Evolutionary conservation across 2,888 invertebrate genomes (phyloP).

Genomic region (Ormyrus nitidulus): DNA sequence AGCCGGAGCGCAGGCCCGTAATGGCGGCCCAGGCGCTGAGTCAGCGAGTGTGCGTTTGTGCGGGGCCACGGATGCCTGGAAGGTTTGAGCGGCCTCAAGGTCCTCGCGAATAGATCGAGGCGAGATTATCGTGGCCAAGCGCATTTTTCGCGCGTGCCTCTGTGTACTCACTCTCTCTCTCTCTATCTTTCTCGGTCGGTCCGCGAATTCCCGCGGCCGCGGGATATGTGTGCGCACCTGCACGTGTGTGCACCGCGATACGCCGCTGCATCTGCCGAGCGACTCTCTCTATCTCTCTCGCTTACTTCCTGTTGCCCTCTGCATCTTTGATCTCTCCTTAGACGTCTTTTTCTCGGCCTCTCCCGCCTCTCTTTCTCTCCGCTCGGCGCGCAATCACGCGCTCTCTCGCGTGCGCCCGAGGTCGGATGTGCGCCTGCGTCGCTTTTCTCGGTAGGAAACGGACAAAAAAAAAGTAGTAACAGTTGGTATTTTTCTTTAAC

Average conservation of each 20-base stretch:
- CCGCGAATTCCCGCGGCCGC: neutral
- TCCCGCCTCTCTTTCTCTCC: slow-evolving; percentile 6
- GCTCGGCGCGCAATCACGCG: neutral
- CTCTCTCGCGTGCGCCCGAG: slow-evolving; percentile 9
- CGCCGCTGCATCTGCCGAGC: slow-evolving; percentile 55
- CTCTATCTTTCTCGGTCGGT: neutral
- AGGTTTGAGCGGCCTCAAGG: slow-evolving; percentile 14
- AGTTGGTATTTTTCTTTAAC: slow-evolving; percentile 1
- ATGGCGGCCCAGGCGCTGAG: slow-evolving; percentile 37
- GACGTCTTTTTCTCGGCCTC: slow-evolving; percentile 30
- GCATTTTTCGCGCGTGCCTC: slow-evolving; percentile 21
- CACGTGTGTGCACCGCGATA: slow-evolving; percentile 60
- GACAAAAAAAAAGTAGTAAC: slow-evolving; percentile 9
- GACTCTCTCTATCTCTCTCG: slow-evolving; percentile 51
- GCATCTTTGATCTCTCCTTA: slow-evolving; percentile 35
- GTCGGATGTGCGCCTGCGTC: slow-evolving; percentile 38
- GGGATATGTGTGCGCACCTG: slow-evolving; percentile 56
- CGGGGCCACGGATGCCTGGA: neutral
- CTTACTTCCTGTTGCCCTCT: slow-evolving; percentile 27
- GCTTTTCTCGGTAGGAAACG: slow-evolving; percentile 1
- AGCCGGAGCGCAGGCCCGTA: slow-evolving; percentile 8
- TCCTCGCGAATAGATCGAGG: slow-evolving; percentile 22
- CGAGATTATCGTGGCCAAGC: slow-evolving; percentile 19
- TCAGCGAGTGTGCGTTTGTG: neutral
- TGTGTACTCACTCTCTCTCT: slow-evolving; percentile 15